Conservation (phyloP, 2,113 vertebrate species). For the Candoia aspera region DNA sequence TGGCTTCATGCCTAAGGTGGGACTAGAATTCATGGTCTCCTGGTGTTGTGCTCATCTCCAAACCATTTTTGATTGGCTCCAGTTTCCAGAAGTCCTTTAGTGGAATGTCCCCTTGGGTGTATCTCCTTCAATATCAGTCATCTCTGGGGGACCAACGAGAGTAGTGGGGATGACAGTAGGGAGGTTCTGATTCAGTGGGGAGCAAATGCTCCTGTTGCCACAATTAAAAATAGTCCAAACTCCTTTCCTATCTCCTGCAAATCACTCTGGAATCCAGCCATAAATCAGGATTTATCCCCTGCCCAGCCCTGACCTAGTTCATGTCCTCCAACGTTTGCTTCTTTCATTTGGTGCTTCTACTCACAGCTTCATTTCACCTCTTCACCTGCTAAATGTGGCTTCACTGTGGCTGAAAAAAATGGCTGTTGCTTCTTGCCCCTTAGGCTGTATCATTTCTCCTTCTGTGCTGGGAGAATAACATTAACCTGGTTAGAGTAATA, state of each 20-base stretch:
- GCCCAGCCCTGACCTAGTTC: neutral
- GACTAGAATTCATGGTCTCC: neutral
- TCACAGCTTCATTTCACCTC: neutral
- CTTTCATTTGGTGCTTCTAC: neutral
- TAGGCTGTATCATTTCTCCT: neutral
- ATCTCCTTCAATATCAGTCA: neutral
- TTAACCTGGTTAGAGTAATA: neutral
- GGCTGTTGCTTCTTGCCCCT: neutral
- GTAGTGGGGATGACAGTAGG: neutral
- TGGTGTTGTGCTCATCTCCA: neutral
- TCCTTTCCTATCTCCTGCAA: neutral
- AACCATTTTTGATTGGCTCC: neutral
- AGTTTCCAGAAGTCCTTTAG: neutral
- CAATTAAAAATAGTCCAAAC: neutral
- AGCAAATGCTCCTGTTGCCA: neutral
- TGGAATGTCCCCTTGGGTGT: neutral
- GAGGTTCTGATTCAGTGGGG: neutral
- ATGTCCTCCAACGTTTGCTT: neutral
- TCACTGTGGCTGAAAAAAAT: neutral
- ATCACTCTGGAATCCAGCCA: neutral
- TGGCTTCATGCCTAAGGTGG: neutral
- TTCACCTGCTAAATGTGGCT: neutral
- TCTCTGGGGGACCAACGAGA: neutral
- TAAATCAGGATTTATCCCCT: neutral
- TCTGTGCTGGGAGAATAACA: neutral